Conservation (phyloP, 1,140 invertebrate species). For the Dreissena polymorpha region DNA sequence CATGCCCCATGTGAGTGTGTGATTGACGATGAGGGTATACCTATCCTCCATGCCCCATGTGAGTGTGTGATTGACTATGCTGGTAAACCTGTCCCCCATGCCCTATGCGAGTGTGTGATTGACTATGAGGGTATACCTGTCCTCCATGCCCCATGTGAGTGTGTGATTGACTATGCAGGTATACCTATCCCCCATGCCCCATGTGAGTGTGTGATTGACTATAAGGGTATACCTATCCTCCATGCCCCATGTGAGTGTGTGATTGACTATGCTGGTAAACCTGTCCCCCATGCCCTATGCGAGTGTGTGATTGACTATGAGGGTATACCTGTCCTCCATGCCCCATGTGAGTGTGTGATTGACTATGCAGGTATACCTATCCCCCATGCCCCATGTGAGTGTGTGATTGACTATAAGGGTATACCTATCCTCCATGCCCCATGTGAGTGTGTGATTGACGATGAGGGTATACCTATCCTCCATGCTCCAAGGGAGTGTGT, state of each 20-base stretch:
- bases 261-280: slow-evolving; percentile 83
- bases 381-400: slow-evolving; percentile 92
- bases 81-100: slow-evolving; percentile 90
- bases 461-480: slow-evolving; percentile 87
- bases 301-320: too few relatives aligned
- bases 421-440: slow-evolving; percentile 92
- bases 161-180: too few relatives aligned
- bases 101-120: too few relatives aligned
- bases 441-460: too few relatives aligned
- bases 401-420: too few relatives aligned
- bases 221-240: slow-evolving; percentile 87
- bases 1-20: too few relatives aligned
- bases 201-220: too few relatives aligned
- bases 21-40: slow-evolving; percentile 83
- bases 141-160: slow-evolving; percentile 92
- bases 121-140: slow-evolving; percentile 85
- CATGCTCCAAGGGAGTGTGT: too few relatives aligned
- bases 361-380: slow-evolving; percentile 85
- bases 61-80: too few relatives aligned
- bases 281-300: slow-evolving; percentile 91
- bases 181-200: slow-evolving; percentile 92
- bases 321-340: slow-evolving; percentile 90
- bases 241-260: too few relatives aligned
- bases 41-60: slow-evolving; percentile 91
- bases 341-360: too few relatives aligned